Conservation (phyloP, 2,888 invertebrate genomes). For the Drosophila prolongata region DNA sequence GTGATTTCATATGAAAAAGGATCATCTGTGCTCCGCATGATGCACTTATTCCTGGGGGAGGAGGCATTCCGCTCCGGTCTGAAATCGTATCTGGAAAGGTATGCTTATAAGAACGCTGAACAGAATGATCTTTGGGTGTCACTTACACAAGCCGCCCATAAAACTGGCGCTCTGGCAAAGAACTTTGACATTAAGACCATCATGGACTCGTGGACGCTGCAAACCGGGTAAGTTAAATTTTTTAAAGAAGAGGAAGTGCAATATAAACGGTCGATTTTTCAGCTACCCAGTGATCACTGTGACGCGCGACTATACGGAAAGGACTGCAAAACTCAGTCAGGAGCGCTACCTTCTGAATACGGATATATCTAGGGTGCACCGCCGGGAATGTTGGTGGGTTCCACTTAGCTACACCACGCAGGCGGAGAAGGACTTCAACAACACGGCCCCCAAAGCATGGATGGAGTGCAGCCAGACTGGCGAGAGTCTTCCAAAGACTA, state of each 20-base stretch:
- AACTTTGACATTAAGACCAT: constrained; percentile 88
- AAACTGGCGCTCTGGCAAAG: constrained; percentile 85
- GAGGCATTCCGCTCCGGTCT: constrained; percentile 88
- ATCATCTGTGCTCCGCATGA: constrained; percentile 94
- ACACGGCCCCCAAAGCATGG: constrained; percentile 86
- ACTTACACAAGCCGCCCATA: constrained; percentile 87
- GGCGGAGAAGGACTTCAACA: constrained; percentile 85
- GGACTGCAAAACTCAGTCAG: constrained; percentile 86
- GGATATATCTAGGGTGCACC: constrained; percentile 56
- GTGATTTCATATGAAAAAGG: constrained; percentile 93
- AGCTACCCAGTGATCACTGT: constrained; percentile 90
- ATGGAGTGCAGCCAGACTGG: constrained; percentile 83
- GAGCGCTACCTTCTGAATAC: constrained; percentile 84
- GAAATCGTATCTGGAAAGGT: constrained; percentile 87
- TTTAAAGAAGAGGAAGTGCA: constrained; percentile 50
- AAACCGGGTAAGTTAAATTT: constrained; percentile 88
- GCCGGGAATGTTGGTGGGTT: constrained; percentile 86
- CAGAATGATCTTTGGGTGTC: constrained; percentile 93
- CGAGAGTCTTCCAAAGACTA: constrained; percentile 63
- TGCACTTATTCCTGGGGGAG: constrained; percentile 94
- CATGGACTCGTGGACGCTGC: constrained; percentile 94
- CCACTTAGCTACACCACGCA: constrained; percentile 87
- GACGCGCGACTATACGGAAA: constrained; percentile 86
- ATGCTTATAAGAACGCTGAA: constrained; percentile 89
- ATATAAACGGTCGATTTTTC: not conserved